Evolutionary conservation across 2,888 invertebrate genomes (phyloP), one percentile per base, ranked within the genome.

Genomic region (Ypsolopha scabrella): DNA sequence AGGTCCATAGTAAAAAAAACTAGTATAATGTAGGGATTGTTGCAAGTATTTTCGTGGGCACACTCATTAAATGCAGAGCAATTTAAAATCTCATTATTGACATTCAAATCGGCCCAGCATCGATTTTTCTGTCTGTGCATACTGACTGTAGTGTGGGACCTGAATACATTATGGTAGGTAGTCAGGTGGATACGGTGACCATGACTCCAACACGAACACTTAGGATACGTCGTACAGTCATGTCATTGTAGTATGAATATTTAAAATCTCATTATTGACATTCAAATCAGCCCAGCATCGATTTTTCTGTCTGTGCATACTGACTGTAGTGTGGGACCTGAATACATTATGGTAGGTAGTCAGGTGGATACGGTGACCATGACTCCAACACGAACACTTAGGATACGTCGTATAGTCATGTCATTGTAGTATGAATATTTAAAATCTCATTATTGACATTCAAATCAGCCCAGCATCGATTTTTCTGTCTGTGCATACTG

Each of bases 1-100:
- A n/a, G n/a, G n/a, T n/a, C n/a, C n/a, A n/a, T n/a, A n/a, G n/a
- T n/a, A n/a, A n/a, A n/a, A n/a, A n/a, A n/a, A n/a, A n/a, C n/a
- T 24, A 24, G 2, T 24, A 24, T 4, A 3, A 2, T 24, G 24
- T 24, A 24, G 24, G 2, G 24, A 24, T 2, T 4, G 24, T 24
- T 24, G 24, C 24, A 24, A 24, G 24, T 24, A 24, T 24, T 24
- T 24, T 24, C 24, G 24, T 24, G 4, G 24, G 24, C 24, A n/a
- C 24, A 10, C 75, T 72, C 77, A 79, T 82, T 79, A 80, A 80
- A 78, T 77, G 76, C 73, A 70, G 70, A 65, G 67, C 74, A 72
- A 75, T 78, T 81, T 80, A 76, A 80, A 80, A 79, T 80, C 75
- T 75, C 80, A 78, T 81, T 80, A 79, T 72, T 70, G 70, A 70